Evolutionary conservation across 2,113 vertebrate species (phyloP), one percentile per base, ranked within the genome.

Genomic region (Erinaceus europaeus): DNA sequence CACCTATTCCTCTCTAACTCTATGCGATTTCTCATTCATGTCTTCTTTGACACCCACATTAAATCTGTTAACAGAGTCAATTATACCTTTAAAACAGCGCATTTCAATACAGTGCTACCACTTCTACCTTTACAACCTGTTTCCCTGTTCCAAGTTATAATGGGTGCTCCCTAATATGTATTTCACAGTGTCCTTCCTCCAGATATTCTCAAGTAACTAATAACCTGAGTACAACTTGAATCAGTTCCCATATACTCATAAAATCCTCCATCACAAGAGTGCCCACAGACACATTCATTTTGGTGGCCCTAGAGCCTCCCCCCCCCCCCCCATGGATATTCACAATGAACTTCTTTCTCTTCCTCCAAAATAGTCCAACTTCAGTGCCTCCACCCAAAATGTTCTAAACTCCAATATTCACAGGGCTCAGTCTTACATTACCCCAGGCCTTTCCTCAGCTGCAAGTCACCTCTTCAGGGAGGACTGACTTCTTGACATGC

Each of bases 71-170:
- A 36, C 18, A n/a, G 36, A 48, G 67, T 79, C 55, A 57, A 27
- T 27, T 57, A 57, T 42, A n/a, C 20, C 32, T 48, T 88, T 21
- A 67, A 61, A 88, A 48, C n/a, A 50, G 52, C 15, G 4, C 18
- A 44, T 3, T 29, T 32, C 2, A 7, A 40, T 9, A 34, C 36
- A 6, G 1, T 4, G 6, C 8, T 10, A 8, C 46, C 6, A 1
- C 71, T 38, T 52, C 42, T 4, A 59, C n/a, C 25, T 55, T 50
- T 18, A 29, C 12, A 18, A 57, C 17, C 2, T 5, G 46, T 57
- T n/a, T 13, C 8, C 25, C 42, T 13, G 9, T 55, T 77, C 40
- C 81, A 15, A 59, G 40, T 32, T 40, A 69, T 14, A n/a, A n/a
- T n/a, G n/a, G n/a, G n/a, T n/a, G n/a, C n/a, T n/a, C n/a, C n/a